These are phyloP conservation scores for Ennomos erosarius DNA, from an alignment of 2,888 invertebrate species.

Conservation along the genomic window DNA sequence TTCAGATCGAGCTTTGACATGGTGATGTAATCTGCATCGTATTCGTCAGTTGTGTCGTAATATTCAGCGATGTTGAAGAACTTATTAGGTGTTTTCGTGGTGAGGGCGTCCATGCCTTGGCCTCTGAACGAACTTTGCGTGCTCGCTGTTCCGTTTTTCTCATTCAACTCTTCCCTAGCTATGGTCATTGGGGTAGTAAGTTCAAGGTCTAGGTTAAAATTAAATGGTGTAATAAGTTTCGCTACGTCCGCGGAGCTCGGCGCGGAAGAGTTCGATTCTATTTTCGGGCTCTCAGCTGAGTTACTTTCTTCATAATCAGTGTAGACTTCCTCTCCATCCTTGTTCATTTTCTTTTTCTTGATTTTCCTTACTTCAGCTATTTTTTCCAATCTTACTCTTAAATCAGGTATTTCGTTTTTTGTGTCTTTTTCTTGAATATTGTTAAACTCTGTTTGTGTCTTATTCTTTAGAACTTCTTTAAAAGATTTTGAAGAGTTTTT, in stretches of 20 bases:
- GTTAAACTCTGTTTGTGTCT: conserved; percentile 70
- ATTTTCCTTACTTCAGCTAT: conserved; percentile 73
- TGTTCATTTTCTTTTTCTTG: conserved; percentile 68
- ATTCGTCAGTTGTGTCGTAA: conserved; percentile 68
- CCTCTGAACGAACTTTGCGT: conserved; percentile 38
- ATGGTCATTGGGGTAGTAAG: conserved; percentile 22
- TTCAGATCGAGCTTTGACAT: conserved; percentile 70
- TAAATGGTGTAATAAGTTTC: conserved; percentile 10
- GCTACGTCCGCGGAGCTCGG: conserved; percentile 18
- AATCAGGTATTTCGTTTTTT: conserved; percentile 64
- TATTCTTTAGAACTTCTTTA: conserved; percentile 75
- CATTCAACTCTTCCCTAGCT: conserved; percentile 18
- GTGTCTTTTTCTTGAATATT: conserved; percentile 58
- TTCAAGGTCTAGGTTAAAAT: conserved; percentile 1
- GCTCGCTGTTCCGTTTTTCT: conserved; percentile 29
- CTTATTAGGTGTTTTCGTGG: conserved; percentile 55
- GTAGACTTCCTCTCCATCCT: conserved; percentile 65
- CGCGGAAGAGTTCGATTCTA: conserved; percentile 15
- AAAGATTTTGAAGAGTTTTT: conserved; percentile 77
- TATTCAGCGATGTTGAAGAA: conserved; percentile 60
- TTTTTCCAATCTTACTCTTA: conserved; percentile 72
- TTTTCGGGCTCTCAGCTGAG: conserved; percentile 51
- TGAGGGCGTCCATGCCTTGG: conserved; percentile 34
- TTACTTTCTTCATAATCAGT: conserved; percentile 68
- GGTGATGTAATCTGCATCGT: conserved; percentile 66